Percentiles rank a stretch among this genome's conserved stretches.
These are phyloP conservation scores for Philopotamus ludificatus DNA, from an alignment of 1,140 invertebrate species.

Conservation along the genomic window DNA sequence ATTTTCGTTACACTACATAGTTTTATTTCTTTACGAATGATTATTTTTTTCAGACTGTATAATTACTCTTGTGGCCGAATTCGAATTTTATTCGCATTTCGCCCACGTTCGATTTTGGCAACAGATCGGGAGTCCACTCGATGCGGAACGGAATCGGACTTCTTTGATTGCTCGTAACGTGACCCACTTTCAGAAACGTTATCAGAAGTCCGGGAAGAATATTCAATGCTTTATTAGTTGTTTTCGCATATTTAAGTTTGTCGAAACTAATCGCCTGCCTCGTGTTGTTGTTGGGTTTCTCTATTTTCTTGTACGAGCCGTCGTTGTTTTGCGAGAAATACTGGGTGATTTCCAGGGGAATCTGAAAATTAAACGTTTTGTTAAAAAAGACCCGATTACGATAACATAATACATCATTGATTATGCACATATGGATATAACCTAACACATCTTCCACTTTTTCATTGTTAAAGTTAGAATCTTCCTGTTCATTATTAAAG, in stretches of 20 bases:
- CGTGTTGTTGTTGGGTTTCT: too few relatives aligned
- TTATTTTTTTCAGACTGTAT: neutral
- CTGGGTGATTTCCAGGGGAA: constrained; percentile 64
- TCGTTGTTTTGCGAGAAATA: constrained; percentile 69
- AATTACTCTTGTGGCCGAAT: constrained; percentile 46
- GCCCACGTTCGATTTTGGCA: constrained; percentile 68
- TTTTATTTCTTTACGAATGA: neutral
- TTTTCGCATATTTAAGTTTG: constrained; percentile 57
- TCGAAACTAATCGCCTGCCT: constrained; percentile 48
- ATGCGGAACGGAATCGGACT: constrained; percentile 71
- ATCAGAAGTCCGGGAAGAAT: constrained; percentile 68
- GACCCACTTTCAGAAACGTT: constrained; percentile 72
- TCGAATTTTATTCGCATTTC: constrained; percentile 57
- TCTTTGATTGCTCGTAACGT: constrained; percentile 58
- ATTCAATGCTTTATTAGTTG: constrained; percentile 54
- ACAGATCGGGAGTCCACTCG: constrained; percentile 75
- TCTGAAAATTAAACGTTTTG: constrained; percentile 47
- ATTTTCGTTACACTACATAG: too few relatives aligned
- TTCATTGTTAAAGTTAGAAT: too few relatives aligned
- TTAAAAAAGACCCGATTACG: neutral
- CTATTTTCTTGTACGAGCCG: constrained; percentile 60
- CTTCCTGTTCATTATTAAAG: too few relatives aligned
- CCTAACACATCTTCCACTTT: neutral
- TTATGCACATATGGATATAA: neutral
- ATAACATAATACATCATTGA: neutral